phyloP scores from a whole-genome alignment of 2,113 vertebrate species.

The Protomyctophum bolini region DNA sequence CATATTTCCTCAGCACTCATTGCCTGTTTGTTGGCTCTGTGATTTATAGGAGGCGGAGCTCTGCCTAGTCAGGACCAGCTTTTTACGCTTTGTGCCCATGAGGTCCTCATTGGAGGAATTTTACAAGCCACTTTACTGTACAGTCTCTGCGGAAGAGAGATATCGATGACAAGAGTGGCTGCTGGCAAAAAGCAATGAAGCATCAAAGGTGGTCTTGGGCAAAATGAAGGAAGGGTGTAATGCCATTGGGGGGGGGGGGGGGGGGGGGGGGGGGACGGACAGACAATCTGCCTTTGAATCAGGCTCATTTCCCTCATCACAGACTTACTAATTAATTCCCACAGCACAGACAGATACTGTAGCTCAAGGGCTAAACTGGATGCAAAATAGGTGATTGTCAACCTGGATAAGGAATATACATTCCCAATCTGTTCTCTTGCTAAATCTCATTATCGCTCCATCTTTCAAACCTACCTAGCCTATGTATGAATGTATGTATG shows the following conservation, averaged over 20 bases:
- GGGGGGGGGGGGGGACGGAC: conserved; percentile 2
- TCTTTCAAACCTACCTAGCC: background rate
- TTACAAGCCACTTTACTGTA: conserved; percentile 37
- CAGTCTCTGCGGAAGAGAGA: conserved; percentile 3
- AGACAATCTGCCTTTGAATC: conserved; percentile 13
- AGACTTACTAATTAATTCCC: conserved; percentile 52
- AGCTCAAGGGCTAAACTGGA: conserved; percentile 28
- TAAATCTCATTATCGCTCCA: conserved; percentile 8
- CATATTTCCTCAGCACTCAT: conserved; percentile 36
- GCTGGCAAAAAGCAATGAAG: conserved; percentile 21
- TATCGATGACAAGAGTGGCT: conserved; percentile 27
- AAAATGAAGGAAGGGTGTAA: conserved; percentile 26
- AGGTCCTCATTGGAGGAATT: conserved; percentile 39
- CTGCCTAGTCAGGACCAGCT: conserved; percentile 3
- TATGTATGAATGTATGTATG: background rate
- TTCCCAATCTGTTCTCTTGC: conserved; percentile 38
- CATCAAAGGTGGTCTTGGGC: conserved; percentile 18
- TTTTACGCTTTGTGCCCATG: conserved; percentile 43
- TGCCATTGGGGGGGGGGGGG: conserved; percentile 23
- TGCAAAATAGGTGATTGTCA: conserved; percentile 37
- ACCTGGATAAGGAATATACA: conserved; percentile 24
- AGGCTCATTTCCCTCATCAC: conserved; percentile 41
- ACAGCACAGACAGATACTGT: conserved; percentile 16
- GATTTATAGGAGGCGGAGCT: conserved; percentile 46
- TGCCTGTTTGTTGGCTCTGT: conserved; percentile 48